Percentiles rank a stretch among this genome's conserved stretches.
These are phyloP conservation scores for Heterocephalus glaber DNA, from an alignment of 2,113 vertebrate genomes.

Conservation along the genomic window DNA sequence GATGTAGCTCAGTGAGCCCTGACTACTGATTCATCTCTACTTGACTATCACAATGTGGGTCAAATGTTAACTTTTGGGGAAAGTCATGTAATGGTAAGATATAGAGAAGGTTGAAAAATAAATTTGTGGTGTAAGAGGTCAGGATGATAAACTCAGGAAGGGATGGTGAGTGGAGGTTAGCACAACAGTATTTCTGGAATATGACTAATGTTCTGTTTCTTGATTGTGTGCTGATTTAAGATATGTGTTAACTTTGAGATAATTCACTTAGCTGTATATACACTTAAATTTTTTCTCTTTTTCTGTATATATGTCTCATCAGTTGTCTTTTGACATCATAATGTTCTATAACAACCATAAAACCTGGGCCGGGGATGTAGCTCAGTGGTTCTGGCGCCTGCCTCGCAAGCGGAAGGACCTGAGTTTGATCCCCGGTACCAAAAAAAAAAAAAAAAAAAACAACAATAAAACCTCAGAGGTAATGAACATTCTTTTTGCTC, in stretches of 20 bases:
- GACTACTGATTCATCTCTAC: background rate
- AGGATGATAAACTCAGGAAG: background rate
- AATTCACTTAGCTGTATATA: conserved; percentile 10
- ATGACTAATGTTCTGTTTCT: background rate
- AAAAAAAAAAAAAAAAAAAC: too few species aligned
- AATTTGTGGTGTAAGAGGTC: background rate
- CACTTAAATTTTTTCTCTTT: background rate
- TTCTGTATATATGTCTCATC: conserved; percentile 10
- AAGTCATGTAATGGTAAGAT: background rate
- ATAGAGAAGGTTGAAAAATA: background rate
- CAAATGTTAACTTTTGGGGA: background rate
- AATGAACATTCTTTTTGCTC: conserved; percentile 15
- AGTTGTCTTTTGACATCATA: conserved; percentile 26
- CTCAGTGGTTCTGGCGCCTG: too few species aligned
- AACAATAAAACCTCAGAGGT: background rate
- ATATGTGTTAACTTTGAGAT: background rate
- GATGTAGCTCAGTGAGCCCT: background rate
- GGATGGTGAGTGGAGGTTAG: background rate
- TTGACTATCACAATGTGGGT: background rate
- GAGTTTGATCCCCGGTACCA: too few species aligned
- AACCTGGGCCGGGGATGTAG: too few species aligned
- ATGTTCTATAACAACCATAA: background rate
- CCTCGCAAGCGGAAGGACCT: too few species aligned
- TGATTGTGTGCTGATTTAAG: conserved; percentile 8
- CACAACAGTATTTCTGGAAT: background rate